A percentile compares a stretch with the other conserved stretches of the same genome.
phyloP scores from a whole-genome alignment of 1,140 invertebrate species.

The Drosophila kanapiae region DNA sequence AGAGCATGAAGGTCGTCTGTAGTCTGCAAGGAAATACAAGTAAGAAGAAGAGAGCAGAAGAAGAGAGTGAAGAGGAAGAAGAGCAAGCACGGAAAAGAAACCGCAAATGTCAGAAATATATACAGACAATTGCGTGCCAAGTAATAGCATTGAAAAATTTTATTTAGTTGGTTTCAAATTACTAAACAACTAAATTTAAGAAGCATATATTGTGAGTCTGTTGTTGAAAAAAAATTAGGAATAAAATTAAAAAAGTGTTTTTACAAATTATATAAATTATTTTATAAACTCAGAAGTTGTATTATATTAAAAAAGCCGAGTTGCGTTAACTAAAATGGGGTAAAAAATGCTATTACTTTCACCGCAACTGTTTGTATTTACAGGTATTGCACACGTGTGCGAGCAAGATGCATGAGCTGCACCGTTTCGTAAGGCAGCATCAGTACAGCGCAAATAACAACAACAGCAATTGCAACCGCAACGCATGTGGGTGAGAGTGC shows the following conservation, averaged over 20 bases:
- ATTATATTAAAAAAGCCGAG: no score
- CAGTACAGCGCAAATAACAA: conserved; percentile 24
- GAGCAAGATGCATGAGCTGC: conserved; percentile 40
- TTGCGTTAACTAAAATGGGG: background rate
- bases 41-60: conserved; percentile 12
- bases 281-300: no score
- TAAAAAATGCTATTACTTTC: background rate
- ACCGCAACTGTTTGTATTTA: conserved; percentile 3
- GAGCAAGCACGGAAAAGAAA: conserved; percentile 12
- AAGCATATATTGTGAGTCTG: no score
- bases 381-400: background rate
- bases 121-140: background rate
- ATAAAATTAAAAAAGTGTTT: no score
- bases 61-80: conserved; percentile 27
- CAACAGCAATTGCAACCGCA: conserved; percentile 34
- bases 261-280: no score
- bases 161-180: no score
- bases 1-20: conserved; percentile 76
- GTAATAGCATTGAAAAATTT: background rate
- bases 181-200: no score
- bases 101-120: conserved; percentile 47
- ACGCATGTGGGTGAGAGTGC: conserved; percentile 24
- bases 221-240: no score
- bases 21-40: conserved; percentile 59
- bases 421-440: conserved; percentile 63